Base-by-base conservation (phyloP, 2,797 vertebrate species). In the Anguilla marmorata region DNA sequence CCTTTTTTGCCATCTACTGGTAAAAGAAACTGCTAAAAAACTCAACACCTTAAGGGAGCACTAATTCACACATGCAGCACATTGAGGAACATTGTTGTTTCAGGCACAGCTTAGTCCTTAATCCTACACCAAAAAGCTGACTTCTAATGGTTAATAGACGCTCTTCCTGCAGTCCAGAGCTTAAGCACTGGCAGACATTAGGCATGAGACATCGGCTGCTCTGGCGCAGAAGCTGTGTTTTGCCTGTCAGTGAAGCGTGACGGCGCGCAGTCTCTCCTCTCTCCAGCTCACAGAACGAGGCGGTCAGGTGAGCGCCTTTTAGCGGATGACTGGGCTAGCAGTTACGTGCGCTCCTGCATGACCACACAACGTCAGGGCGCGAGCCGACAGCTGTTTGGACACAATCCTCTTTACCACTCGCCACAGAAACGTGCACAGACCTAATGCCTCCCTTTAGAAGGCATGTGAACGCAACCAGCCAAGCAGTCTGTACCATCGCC, bases 181-280 rank as follows among this genome's bases (percentile, higher is more conserved):
- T 52, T 37, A 50, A 86, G 66, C 79, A 37, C 48, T 27, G 63
- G 50, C 63, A 30, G n/a, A 50, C 1, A 37, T 30, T 0, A 16
- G 27, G 9, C 72, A 8, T 27, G 63, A 80, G 76, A 41, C 33
- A 9, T 27, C 1, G 30, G 27, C 60, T 37, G 83, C 63, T 27
- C 30, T 37, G 60, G 30, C 66, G 56, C n/a, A 63, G 82, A 69
- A 86, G 86, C 86, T 66, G 56, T 58, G 76, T 82, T 82, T 76
- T 82, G 85, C 41, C 74, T 14, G 41, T 86, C 79, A 52, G 41
- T 54, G 76, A 56, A 88, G 88, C 88, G 11, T 86, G 74, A 69
- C 84, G 41, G 85, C 19, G 45, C 52, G 58, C 88, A 86, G 56
- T 7, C 84, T 86, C 69, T 66, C 45, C 87, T 85, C 48, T 76